Evolutionary conservation across 2,113 vertebrate species (phyloP).

Genomic region (Synchiropus splendidus): DNA sequence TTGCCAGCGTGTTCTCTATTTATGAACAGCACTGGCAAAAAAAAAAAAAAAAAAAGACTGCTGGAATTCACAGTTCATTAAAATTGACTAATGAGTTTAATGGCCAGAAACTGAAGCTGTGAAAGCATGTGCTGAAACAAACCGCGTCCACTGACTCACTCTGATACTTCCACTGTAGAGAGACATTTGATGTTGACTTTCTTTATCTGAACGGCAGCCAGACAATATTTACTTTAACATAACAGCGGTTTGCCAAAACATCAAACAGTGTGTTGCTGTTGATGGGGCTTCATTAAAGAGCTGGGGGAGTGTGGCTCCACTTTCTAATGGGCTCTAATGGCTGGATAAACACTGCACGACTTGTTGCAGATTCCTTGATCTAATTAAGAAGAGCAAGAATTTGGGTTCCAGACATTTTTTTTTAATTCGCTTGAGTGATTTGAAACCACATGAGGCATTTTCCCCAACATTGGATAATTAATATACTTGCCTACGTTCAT

Average conservation of each 20-base stretch:
- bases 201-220: not conserved
- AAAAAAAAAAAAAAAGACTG: too few relatives aligned
- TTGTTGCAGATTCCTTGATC: constrained; percentile 37
- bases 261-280: constrained; percentile 33
- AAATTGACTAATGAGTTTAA: too few relatives aligned
- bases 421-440: not conserved
- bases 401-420: constrained; percentile 14
- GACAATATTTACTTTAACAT: constrained; percentile 14
- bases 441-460: constrained; percentile 30
- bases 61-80: too few relatives aligned
- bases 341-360: constrained; percentile 44
- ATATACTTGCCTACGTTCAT: constrained; percentile 25
- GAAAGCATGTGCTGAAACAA: too few relatives aligned
- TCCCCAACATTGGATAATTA: constrained; percentile 15
- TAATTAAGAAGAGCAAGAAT: constrained; percentile 45
- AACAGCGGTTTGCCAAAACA: constrained; percentile 23
- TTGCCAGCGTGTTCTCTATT: too few relatives aligned
- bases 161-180: too few relatives aligned
- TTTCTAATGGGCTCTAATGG: constrained; percentile 48
- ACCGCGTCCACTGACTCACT: too few relatives aligned
- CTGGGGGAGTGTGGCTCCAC: constrained; percentile 24
- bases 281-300: constrained; percentile 38
- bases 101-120: too few relatives aligned
- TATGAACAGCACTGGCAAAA: too few relatives aligned
- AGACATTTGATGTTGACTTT: too few relatives aligned